Percentiles rank a stretch among this genome's conserved stretches.
phyloP scores from a whole-genome alignment of 2,113 vertebrate species.

The Felis chaus region DNA sequence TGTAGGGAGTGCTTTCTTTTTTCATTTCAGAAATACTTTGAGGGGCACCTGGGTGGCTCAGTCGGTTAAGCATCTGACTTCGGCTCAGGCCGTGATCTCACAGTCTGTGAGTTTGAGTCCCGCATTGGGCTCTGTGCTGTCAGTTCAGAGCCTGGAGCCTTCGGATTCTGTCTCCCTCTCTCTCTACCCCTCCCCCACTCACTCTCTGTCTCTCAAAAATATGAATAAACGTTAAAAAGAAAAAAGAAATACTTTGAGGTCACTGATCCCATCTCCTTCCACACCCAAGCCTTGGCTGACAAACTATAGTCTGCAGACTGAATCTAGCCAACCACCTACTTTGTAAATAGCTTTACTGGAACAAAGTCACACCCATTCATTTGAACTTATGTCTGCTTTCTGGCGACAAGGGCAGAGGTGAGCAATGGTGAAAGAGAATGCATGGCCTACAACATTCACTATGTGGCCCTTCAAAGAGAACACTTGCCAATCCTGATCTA shows the following conservation, averaged over 20 bases:
- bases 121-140: too few species aligned
- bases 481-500: neutral
- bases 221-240: too few species aligned
- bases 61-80: too few species aligned
- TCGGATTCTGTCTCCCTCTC: too few species aligned
- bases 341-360: neutral
- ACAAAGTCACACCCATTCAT: neutral
- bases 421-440: neutral
- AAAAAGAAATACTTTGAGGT: neutral
- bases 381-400: neutral
- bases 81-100: too few species aligned
- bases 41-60: too few species aligned
- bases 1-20: neutral
- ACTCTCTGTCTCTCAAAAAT: too few species aligned
- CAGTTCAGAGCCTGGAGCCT: too few species aligned
- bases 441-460: neutral
- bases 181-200: too few species aligned
- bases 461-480: neutral
- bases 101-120: too few species aligned
- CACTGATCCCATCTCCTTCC: neutral
- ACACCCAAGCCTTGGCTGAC: neutral
- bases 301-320: neutral
- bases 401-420: neutral
- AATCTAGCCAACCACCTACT: neutral
- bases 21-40: neutral